Conservation (phyloP, 1,140 invertebrate species). For the Cyclina sinensis region DNA sequence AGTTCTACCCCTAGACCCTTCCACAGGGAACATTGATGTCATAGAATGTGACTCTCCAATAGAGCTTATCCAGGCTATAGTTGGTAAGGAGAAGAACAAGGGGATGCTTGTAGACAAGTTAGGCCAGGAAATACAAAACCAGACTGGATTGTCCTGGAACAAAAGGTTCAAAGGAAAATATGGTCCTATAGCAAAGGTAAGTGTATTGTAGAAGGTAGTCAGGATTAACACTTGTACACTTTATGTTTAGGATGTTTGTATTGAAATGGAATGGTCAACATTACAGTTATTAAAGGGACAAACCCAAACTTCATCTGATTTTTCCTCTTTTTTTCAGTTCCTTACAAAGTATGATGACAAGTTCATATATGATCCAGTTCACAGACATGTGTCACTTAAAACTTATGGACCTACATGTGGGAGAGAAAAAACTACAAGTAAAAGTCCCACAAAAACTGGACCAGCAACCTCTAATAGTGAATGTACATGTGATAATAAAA, state of each 20-base stretch:
- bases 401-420: not conserved
- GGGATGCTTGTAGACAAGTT: conserved; percentile 80
- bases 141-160: conserved; percentile 86
- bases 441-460: not conserved
- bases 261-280: too few relatives aligned
- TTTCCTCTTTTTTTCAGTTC: conserved; percentile 75
- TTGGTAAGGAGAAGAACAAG: conserved; percentile 70
- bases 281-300: too few relatives aligned
- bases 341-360: conserved; percentile 76
- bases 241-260: too few relatives aligned
- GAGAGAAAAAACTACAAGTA: not conserved
- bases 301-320: too few relatives aligned
- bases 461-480: not conserved
- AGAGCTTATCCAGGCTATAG: conserved; percentile 80
- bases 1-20: conserved; percentile 67
- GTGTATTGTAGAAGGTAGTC: too few relatives aligned
- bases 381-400: conserved; percentile 57
- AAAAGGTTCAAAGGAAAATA: conserved; percentile 83
- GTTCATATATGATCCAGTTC: conserved; percentile 75
- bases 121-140: conserved; percentile 82
- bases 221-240: too few relatives aligned
- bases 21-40: conserved; percentile 74
- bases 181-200: conserved; percentile 84
- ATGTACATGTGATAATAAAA: conserved; percentile 12
- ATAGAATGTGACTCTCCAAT: conserved; percentile 83